Base-by-base conservation (phyloP, 2,113 vertebrate species). In the Pollachius pollachius region DNA sequence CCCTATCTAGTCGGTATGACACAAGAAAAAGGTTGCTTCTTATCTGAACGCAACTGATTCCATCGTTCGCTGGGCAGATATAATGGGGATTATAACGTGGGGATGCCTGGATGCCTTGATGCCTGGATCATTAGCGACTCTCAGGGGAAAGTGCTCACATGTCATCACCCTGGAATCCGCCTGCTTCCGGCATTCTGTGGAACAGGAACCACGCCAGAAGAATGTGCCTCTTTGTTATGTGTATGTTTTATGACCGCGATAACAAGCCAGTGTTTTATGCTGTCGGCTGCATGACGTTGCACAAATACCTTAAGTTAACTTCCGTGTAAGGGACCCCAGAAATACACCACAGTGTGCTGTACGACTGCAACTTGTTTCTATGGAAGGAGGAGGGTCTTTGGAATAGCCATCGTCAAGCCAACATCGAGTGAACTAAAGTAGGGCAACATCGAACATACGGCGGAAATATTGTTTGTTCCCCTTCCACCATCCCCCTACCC, bases 81-180 rank as follows among this genome's bases (percentile, higher is more conserved):
- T 72, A 2, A 57, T 21, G 56, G 41, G 23, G 77, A 48, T 69
- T 60, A 79, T 71, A 66, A 65, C 63, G 66, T 65, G 72, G 75
- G 4, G 5, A 64, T 64, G 64, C 70, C 72, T 61, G 52, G 52
- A 37, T 68, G 52, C 19, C 70, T 19, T 23, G 23, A 23, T 16
- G 52, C 12, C 52, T 54, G 52, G 52, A 61, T 70, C 63, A 48
- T 18, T 64, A 63, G 13, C n/a, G 67, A 67, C 37, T 66, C 16
- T 23, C 62, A 30, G 23, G 66, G 60, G 59, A 34, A 37, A 27
- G 15, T 41, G 59, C 18, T 25, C 15, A 0, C 19, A 4, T 59
- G 59, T 27, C 76, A 7, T 34, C 30, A 66, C 69, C 68, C 67
- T 18, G 11, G 23, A 65, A 71, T 23, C 13, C 2, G 17, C 21